Evolutionary conservation across 2,888 invertebrate species (phyloP).

Genomic region (Drosophila recens): DNA sequence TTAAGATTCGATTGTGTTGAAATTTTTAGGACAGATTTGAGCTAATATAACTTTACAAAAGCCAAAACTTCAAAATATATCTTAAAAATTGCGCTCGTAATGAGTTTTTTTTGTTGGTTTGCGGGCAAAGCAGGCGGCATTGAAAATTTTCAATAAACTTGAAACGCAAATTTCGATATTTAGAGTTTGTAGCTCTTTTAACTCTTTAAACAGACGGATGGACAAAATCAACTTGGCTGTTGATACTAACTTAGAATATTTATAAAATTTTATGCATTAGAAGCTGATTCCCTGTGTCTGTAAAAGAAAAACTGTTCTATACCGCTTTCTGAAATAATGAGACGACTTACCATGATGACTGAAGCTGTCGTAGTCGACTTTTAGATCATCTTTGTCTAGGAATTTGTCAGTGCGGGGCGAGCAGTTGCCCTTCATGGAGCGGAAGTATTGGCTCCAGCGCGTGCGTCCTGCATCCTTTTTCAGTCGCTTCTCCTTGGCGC

Average conservation of each 20-base stretch:
- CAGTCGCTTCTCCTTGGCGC: constrained; percentile 99
- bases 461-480: constrained; percentile 99
- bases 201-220: not conserved
- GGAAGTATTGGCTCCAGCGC: constrained; percentile 97
- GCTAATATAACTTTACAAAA: too few species aligned
- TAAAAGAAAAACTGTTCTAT: not conserved
- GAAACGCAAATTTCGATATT: not conserved
- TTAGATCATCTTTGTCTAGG: constrained; percentile 94
- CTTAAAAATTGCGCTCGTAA: not conserved
- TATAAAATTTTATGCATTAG: not conserved
- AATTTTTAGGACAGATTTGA: too few species aligned
- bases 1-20: too few species aligned
- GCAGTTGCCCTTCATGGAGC: constrained; percentile 92
- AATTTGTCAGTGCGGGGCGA: constrained; percentile 93
- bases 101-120: not conserved
- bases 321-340: not conserved
- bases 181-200: not conserved
- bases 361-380: constrained; percentile 95
- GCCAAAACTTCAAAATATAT: too few species aligned
- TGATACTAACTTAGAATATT: not conserved
- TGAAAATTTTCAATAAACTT: not conserved
- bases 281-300: not conserved
- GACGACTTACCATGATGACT: constrained; percentile 92
- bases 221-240: not conserved
- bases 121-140: not conserved